Evolutionary conservation across 2,888 invertebrate genomes (phyloP).

Genomic region (Chromoteleia sp.): DNA sequence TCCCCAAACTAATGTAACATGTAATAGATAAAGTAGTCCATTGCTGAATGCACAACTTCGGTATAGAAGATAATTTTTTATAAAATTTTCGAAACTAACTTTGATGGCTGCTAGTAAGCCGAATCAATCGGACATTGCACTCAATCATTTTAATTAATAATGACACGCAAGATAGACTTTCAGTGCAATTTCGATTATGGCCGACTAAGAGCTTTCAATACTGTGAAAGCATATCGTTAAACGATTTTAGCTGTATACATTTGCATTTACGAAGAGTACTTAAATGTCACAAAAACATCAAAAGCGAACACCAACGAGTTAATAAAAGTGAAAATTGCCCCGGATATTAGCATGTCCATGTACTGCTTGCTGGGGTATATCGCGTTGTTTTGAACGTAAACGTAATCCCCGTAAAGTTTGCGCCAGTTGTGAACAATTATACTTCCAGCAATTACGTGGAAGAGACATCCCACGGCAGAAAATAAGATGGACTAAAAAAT

Average conservation of each 20-base stretch:
- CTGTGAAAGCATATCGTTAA: slow-evolving; percentile 41
- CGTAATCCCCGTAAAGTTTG: slow-evolving; percentile 77
- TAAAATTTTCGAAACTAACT: slow-evolving; percentile 11
- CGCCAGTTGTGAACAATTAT: slow-evolving; percentile 87
- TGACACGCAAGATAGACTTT: slow-evolving; percentile 23
- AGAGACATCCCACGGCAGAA: slow-evolving; percentile 87
- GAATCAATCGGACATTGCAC: slow-evolving; percentile 23
- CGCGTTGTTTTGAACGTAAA: slow-evolving; percentile 84
- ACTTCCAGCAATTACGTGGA: slow-evolving; percentile 88
- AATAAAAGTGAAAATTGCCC: slow-evolving; percentile 88
- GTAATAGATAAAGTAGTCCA: no score
- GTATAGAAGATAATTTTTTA: not conserved
- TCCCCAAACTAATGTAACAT: no score
- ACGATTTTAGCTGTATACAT: slow-evolving; percentile 1
- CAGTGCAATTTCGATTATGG: slow-evolving; percentile 22
- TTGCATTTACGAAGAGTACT: slow-evolving; percentile 76
- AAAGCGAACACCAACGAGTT: slow-evolving; percentile 87
- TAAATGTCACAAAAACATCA: slow-evolving; percentile 88
- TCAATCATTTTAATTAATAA: slow-evolving; percentile 23
- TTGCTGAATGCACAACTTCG: no score
- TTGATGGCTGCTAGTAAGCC: slow-evolving; percentile 17
- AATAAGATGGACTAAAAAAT: slow-evolving; percentile 86
- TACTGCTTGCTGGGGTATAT: slow-evolving; percentile 88
- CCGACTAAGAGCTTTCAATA: slow-evolving; percentile 24
- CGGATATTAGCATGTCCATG: slow-evolving; percentile 88